A percentile compares a stretch with the other conserved stretches of the same genome.
Evolutionary conservation across 1,140 invertebrate genomes (phyloP).

Genomic region (Campoletis sonorensis): DNA sequence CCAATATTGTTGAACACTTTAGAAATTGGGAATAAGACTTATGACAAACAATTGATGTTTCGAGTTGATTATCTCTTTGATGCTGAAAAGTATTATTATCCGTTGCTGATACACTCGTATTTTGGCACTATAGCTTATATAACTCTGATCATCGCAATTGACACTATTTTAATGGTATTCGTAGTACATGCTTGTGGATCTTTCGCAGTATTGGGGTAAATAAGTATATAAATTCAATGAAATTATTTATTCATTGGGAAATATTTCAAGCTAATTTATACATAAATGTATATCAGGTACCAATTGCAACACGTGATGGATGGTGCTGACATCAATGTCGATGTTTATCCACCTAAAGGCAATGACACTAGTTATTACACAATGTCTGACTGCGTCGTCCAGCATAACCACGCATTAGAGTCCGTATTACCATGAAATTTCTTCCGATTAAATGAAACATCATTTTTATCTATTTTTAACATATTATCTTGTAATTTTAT

Average conservation of each 20-base stretch:
- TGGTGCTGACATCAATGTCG: constrained; percentile 29
- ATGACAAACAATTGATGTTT: constrained; percentile 56
- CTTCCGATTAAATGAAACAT: too few relatives aligned
- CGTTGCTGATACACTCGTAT: constrained; percentile 58
- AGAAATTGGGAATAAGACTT: constrained; percentile 50
- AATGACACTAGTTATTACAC: constrained; percentile 45
- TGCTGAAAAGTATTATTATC: constrained; percentile 58
- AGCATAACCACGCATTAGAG: constrained; percentile 60
- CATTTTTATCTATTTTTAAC: too few relatives aligned
- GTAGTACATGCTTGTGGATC: constrained; percentile 57
- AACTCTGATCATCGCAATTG: constrained; percentile 55
- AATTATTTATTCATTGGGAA: too few relatives aligned
- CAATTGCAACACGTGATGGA: constrained; percentile 50
- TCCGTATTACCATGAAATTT: constrained; percentile 51
- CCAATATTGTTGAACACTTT: constrained; percentile 51
- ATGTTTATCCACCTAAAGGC: constrained; percentile 41
- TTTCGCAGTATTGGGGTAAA: constrained; percentile 61
- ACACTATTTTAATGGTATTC: constrained; percentile 59
- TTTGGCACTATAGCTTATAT: constrained; percentile 57
- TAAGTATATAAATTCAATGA: too few relatives aligned
- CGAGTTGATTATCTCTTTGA: constrained; percentile 60
- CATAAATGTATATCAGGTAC: constrained; percentile 53
- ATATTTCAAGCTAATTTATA: too few relatives aligned
- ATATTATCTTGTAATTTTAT: too few relatives aligned
- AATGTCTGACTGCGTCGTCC: constrained; percentile 49